These are phyloP conservation scores for Xenopus petersii DNA, from an alignment of 2,797 vertebrate species.

Conservation along the genomic window DNA sequence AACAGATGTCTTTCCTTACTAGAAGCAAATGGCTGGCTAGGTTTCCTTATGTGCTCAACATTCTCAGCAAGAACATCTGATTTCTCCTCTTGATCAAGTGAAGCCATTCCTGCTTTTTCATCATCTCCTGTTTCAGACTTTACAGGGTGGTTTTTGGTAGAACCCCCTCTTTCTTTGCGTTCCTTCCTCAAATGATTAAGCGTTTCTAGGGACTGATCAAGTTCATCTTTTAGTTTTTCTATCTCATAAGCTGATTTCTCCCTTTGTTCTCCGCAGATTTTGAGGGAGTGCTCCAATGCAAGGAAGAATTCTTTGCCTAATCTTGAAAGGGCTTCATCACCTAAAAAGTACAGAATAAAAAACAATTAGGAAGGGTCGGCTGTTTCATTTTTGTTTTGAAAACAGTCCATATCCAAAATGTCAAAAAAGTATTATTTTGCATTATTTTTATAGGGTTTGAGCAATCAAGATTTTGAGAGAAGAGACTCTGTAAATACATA, in stretches of 20 bases:
- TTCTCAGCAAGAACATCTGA: conserved; percentile 7
- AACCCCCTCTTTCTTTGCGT: conserved; percentile 43
- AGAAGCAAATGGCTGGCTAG: conserved; percentile 24
- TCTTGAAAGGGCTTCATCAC: conserved; percentile 54
- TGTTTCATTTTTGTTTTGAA: too few species aligned
- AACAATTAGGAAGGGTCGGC: too few species aligned
- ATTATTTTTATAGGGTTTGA: too few species aligned
- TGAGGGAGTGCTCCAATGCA: conserved; percentile 52
- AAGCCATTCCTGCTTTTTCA: conserved; percentile 11
- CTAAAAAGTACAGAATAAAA: conserved; percentile 28
- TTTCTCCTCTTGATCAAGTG: conserved; percentile 12
- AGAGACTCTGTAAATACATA: too few species aligned
- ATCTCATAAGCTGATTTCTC: conserved; percentile 54
- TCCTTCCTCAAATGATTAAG: conserved; percentile 52
- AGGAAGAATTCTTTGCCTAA: conserved; percentile 56
- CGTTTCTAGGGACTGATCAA: conserved; percentile 50
- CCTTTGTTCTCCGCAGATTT: conserved; percentile 52
- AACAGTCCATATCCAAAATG: too few species aligned
- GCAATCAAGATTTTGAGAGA: too few species aligned
- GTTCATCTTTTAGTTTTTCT: conserved; percentile 51
- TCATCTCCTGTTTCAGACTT: conserved; percentile 25
- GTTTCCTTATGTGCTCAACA: conserved; percentile 24
- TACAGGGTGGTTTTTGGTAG: conserved; percentile 28
- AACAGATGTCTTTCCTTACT: conserved; percentile 14
- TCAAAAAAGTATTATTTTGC: too few species aligned